phyloP scores from a whole-genome alignment of 1,140 invertebrate species.

The Tetramorium simillimum region DNA sequence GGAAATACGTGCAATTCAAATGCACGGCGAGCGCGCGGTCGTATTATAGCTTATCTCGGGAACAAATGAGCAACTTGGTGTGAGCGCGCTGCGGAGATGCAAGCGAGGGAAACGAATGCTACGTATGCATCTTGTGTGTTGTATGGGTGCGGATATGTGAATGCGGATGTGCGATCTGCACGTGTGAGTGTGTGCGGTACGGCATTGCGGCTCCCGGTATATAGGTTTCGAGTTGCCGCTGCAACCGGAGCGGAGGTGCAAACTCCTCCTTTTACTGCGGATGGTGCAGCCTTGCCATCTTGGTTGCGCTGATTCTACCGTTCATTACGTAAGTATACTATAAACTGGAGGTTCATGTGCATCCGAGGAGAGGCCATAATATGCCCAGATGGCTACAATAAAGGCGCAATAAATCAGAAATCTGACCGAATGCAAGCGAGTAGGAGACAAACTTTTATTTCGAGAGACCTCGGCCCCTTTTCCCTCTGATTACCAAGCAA shows the following conservation, averaged over 20 bases:
- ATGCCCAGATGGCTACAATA: background rate
- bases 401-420: conserved; percentile 6
- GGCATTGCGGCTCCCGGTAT: conserved; percentile 53
- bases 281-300: conserved; percentile 55
- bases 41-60: conserved; percentile 49
- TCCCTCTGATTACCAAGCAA: background rate
- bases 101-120: conserved; percentile 35
- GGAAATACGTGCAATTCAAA: conserved; percentile 42
- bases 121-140: conserved; percentile 7
- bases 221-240: conserved; percentile 59
- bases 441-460: background rate
- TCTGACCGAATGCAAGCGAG: background rate
- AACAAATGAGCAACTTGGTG: conserved; percentile 46
- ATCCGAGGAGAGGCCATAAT: background rate
- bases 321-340: conserved; percentile 54
- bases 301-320: conserved; percentile 40
- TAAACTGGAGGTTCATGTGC: conserved; percentile 18
- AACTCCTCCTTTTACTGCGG: conserved; percentile 55
- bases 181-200: conserved; percentile 28
- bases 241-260: conserved; percentile 45
- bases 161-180: background rate
- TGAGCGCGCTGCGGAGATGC: conserved; percentile 5
- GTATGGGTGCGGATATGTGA: background rate
- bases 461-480: background rate
- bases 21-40: conserved; percentile 11